phyloP scores from a whole-genome alignment of 2,797 vertebrate species.

The Vireo griseus region DNA sequence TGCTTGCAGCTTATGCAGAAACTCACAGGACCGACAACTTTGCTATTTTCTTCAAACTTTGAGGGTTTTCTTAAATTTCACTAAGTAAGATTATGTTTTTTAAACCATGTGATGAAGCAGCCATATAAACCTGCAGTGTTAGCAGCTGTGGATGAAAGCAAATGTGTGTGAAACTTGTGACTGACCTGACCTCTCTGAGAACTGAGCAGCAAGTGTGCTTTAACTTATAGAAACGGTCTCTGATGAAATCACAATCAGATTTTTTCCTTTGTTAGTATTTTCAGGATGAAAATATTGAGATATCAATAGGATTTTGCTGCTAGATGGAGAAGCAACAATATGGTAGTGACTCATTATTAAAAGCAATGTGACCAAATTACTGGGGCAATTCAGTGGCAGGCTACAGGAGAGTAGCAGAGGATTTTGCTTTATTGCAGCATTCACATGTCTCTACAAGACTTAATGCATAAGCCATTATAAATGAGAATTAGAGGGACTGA shows the following conservation, averaged over 20 bases:
- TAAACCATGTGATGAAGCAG: not conserved
- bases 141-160: not conserved
- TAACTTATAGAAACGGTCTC: not conserved
- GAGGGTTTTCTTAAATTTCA: not conserved
- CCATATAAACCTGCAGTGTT: not conserved
- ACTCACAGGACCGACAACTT: not conserved
- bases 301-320: not conserved
- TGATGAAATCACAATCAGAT: not conserved
- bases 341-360: not conserved
- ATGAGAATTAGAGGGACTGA: not conserved
- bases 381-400: not conserved
- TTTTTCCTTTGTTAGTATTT: not conserved
- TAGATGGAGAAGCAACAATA: not conserved
- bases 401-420: not conserved
- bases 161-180: constrained; percentile 33
- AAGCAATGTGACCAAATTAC: not conserved
- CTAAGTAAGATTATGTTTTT: not conserved
- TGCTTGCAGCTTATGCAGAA: accelerated
- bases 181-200: constrained; percentile 6
- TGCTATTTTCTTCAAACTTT: not conserved
- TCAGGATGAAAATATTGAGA: not conserved
- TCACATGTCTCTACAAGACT: not conserved
- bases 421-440: not conserved
- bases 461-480: not conserved
- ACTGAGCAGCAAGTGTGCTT: not conserved